Evolutionary conservation across 2,113 vertebrate species (phyloP).

Genomic region (Pseudorasbora parva): DNA sequence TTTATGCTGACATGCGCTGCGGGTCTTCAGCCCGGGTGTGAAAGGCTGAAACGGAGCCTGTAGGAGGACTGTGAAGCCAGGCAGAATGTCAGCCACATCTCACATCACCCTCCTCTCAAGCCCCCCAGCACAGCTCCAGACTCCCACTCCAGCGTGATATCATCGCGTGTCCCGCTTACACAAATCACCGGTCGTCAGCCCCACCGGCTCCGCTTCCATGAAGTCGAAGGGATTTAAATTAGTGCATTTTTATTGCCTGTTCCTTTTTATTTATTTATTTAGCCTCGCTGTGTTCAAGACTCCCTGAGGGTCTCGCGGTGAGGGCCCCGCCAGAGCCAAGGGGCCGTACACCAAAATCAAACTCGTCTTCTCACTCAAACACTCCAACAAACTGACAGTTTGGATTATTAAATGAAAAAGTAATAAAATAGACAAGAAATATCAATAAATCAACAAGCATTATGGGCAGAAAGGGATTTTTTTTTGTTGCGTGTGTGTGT

Average conservation of each 20-base stretch:
- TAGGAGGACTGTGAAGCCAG: conserved; percentile 43
- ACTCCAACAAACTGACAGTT: conserved; percentile 63
- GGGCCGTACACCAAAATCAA: conserved; percentile 51
- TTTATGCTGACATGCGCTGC: conserved; percentile 49
- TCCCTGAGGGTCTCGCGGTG: conserved; percentile 52
- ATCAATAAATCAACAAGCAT: conserved; percentile 65
- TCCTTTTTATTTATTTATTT: conserved; percentile 64
- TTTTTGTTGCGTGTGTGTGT: conserved; percentile 44
- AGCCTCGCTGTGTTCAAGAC: conserved; percentile 57
- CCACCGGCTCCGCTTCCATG: conserved; percentile 32
- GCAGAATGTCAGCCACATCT: conserved; percentile 47
- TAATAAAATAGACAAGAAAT: conserved; percentile 64
- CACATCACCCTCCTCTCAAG: conserved; percentile 54
- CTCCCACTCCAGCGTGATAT: conserved; percentile 69
- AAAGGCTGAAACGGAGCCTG: conserved; percentile 49
- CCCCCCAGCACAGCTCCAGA: conserved; percentile 56
- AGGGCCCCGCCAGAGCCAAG: conserved; percentile 56
- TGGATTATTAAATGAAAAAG: conserved; percentile 72
- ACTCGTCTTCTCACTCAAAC: conserved; percentile 46
- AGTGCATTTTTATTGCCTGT: conserved; percentile 75
- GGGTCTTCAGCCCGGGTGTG: conserved; percentile 46
- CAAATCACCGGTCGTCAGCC: conserved; percentile 71
- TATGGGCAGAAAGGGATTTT: conserved; percentile 51
- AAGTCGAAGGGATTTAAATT: conserved; percentile 67
- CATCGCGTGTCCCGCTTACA: conserved; percentile 64